Percentiles rank a stretch among this genome's conserved stretches.
Conservation (phyloP, 2,797 vertebrate species). For the Semaprochilodus insignis region DNA sequence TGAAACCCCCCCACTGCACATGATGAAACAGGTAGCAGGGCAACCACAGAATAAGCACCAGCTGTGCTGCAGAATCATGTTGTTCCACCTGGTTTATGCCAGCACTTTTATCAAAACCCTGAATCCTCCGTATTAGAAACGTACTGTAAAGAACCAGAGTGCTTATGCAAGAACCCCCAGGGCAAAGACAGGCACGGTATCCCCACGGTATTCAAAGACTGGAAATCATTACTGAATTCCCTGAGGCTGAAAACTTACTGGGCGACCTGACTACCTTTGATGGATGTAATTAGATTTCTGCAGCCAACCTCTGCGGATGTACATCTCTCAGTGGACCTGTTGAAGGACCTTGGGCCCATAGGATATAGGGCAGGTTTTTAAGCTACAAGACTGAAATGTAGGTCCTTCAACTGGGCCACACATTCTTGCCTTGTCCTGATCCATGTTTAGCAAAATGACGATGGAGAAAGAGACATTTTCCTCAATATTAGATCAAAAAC, state of each 20-base stretch:
- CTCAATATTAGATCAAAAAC: background rate
- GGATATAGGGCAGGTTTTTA: constrained; percentile 18
- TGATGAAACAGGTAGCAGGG: background rate
- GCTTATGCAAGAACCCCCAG: constrained; percentile 17
- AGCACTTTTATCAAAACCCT: background rate
- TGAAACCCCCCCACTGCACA: background rate
- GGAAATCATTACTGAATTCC: constrained; percentile 25
- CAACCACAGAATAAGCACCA: background rate
- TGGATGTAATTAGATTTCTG: constrained; percentile 25
- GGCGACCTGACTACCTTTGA: constrained; percentile 12
- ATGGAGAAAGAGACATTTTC: background rate
- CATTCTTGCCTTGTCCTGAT: background rate
- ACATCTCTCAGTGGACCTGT: constrained; percentile 8
- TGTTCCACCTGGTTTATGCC: background rate
- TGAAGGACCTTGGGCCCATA: constrained; percentile 16
- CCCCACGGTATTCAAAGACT: background rate
- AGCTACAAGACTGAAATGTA: constrained; percentile 14
- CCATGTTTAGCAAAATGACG: background rate
- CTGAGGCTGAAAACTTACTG: background rate
- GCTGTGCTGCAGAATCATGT: background rate
- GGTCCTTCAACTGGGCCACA: constrained; percentile 11
- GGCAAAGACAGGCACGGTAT: background rate
- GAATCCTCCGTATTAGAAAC: background rate
- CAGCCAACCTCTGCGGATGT: background rate
- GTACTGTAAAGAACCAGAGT: background rate